Conservation (phyloP, 2,888 invertebrate species). For the Maniola hyperantus region DNA sequence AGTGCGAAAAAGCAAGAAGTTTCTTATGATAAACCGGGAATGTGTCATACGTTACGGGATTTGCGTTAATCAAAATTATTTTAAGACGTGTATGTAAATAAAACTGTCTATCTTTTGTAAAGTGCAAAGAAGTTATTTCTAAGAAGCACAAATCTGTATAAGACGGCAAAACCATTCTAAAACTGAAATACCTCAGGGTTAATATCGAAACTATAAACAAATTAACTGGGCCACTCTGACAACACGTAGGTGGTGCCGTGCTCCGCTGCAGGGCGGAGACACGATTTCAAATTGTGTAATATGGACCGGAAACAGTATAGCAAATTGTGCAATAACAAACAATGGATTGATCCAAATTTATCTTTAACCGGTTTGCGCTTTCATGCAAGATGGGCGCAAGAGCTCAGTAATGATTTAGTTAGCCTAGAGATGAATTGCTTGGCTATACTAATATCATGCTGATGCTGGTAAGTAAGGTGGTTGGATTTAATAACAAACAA, state of each 20-base stretch:
- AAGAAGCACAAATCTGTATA: conserved; percentile 7
- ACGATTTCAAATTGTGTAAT: conserved; percentile 38
- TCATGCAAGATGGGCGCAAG: background rate
- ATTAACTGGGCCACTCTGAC: conserved; percentile 54
- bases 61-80: background rate
- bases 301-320: conserved; percentile 18
- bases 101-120: background rate
- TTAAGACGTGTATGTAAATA: too few relatives aligned
- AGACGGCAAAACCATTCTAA: conserved; percentile 28
- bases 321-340: conserved; percentile 33
- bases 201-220: conserved; percentile 58
- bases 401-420: background rate
- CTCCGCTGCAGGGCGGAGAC: conserved; percentile 47
- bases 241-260: conserved; percentile 55
- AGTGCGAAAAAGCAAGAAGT: background rate
- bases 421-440: background rate
- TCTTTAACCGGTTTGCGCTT: background rate
- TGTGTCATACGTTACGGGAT: background rate
- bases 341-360: conserved; percentile 12
- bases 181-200: conserved; percentile 58
- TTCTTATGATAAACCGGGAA: background rate
- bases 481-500: conserved; percentile 23
- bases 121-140: conserved; percentile 2
- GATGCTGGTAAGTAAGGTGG: too few relatives aligned
- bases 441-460: too few relatives aligned